Evolutionary conservation across 2,888 invertebrate genomes (phyloP).

Genomic region (Clepsis dumicolana): DNA sequence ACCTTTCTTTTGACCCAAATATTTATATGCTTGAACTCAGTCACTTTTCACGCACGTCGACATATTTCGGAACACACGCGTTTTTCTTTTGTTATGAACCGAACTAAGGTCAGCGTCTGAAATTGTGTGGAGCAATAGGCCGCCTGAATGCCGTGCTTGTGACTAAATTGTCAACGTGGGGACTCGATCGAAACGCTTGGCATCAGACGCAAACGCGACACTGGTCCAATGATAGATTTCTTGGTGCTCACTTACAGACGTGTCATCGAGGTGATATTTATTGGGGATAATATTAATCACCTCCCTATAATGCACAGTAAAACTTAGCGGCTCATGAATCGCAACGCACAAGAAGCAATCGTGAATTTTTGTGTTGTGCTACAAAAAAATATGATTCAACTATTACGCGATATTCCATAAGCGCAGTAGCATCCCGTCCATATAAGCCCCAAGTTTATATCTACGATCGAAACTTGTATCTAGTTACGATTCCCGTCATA

Average conservation of each 20-base stretch:
- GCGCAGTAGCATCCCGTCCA: background rate
- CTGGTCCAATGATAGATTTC: conserved; percentile 65
- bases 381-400: conserved; percentile 4
- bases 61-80: conserved; percentile 16
- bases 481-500: conserved; percentile 54
- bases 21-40: conserved; percentile 40
- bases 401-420: conserved; percentile 26
- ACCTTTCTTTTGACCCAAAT: conserved; percentile 32
- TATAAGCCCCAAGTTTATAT: conserved; percentile 20
- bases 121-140: conserved; percentile 53
- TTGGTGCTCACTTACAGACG: conserved; percentile 6
- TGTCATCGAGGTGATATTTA: conserved; percentile 3
- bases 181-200: conserved; percentile 74
- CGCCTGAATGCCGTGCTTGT: conserved; percentile 64
- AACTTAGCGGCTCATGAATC: background rate
- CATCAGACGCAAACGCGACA: conserved; percentile 64
- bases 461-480: conserved; percentile 27
- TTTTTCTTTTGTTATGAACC: conserved; percentile 47
- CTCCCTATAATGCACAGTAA: background rate
- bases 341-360: background rate
- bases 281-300: background rate
- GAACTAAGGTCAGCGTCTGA: conserved; percentile 54
- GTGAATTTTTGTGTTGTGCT: background rate
- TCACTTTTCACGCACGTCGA: conserved; percentile 43
- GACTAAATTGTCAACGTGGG: conserved; percentile 77